These are phyloP conservation scores for Ramphastos sulfuratus DNA, from an alignment of 2,113 vertebrate genomes.

Conservation along the genomic window DNA sequence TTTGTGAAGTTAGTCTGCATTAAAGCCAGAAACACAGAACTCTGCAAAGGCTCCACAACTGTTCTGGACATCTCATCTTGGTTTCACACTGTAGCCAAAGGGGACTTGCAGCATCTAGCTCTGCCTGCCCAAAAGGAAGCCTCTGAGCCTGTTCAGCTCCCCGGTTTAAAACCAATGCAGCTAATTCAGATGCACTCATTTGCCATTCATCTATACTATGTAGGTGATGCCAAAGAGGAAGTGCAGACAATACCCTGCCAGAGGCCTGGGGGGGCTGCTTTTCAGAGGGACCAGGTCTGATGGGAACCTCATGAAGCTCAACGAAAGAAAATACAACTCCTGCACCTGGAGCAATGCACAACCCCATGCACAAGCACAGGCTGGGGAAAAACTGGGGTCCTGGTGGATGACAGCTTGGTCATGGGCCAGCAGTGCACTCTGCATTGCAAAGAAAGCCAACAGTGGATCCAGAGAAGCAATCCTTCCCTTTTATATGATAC, in stretches of 20 bases:
- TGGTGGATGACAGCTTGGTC: background rate
- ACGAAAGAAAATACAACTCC: background rate
- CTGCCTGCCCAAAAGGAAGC: background rate
- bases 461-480: background rate
- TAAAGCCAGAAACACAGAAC: background rate
- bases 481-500: background rate
- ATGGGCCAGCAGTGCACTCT: background rate
- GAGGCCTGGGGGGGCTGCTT: background rate
- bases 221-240: background rate
- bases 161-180: background rate
- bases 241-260: background rate
- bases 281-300: background rate
- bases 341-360: background rate
- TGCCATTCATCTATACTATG: background rate
- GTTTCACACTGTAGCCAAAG: background rate
- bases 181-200: background rate
- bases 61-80: background rate
- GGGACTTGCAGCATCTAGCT: background rate
- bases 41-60: background rate
- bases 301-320: background rate
- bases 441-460: background rate
- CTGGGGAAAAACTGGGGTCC: background rate
- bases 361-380: fast-evolving
- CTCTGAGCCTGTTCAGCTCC: background rate
- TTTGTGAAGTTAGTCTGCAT: background rate